Percentiles rank a stretch among this genome's conserved stretches.
Evolutionary conservation across 2,797 vertebrate species (phyloP).

Genomic region (Heliangelus exortis): DNA sequence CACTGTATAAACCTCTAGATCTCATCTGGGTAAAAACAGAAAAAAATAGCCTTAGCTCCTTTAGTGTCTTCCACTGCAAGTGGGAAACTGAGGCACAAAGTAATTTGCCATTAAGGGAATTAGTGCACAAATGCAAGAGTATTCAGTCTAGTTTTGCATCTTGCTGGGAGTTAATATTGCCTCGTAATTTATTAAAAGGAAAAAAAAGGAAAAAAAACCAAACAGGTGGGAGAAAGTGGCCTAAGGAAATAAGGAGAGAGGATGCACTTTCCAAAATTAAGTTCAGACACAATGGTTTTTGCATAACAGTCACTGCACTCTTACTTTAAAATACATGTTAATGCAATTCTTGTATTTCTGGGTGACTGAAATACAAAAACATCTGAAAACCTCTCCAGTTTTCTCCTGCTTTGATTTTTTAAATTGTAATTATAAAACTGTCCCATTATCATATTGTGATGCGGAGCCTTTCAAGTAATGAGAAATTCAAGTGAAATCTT

Average conservation of each 20-base stretch:
- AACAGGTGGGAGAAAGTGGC: not conserved
- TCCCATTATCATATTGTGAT: slow-evolving; percentile 69
- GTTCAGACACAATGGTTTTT: not conserved
- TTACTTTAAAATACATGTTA: not conserved
- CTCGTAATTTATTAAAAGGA: not conserved
- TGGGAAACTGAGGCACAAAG: slow-evolving; percentile 18
- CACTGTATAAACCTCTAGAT: not conserved
- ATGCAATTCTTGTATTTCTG: slow-evolving; percentile 37
- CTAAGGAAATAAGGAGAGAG: not conserved
- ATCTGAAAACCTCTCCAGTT: slow-evolving; percentile 33
- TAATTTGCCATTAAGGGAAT: not conserved
- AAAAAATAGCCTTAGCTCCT: not conserved
- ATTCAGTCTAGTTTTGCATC: not conserved
- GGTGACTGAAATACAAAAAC: slow-evolving; percentile 49
- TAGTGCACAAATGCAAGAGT: not conserved
- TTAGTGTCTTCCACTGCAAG: not conserved
- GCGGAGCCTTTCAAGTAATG: slow-evolving; percentile 63
- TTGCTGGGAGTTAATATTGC: not conserved
- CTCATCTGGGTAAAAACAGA: not conserved
- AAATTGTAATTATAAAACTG: slow-evolving; percentile 57
- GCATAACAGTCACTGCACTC: not conserved
- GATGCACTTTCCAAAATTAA: not conserved
- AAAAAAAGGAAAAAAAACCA: too few relatives aligned
- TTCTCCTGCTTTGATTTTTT: slow-evolving; percentile 30
- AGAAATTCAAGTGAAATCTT: slow-evolving; percentile 66